These are phyloP conservation scores for Omphaloscelis lunosa DNA, from an alignment of 2,888 invertebrate species.

Conservation along the genomic window DNA sequence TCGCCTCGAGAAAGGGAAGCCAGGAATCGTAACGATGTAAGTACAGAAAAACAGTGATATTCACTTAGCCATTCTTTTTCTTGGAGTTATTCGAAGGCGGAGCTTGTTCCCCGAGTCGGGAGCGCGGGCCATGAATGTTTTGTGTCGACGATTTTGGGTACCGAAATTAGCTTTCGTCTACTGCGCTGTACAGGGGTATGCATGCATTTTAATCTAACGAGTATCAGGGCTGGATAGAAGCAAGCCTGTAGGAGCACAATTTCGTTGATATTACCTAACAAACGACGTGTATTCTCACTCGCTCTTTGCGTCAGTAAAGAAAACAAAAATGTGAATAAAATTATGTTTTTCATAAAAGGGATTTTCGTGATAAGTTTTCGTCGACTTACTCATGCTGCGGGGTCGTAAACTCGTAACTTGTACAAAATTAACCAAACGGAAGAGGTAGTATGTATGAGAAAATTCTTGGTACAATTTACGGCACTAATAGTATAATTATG, in stretches of 20 bases:
- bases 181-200: constrained; percentile 44
- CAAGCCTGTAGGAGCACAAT: constrained; percentile 49
- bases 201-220: constrained; percentile 67
- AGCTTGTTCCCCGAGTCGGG: constrained; percentile 47
- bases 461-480: constrained; percentile 71
- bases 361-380: constrained; percentile 59
- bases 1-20: constrained; percentile 78
- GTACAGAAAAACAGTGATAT: constrained; percentile 83
- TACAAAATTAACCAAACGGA: constrained; percentile 64
- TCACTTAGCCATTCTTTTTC: constrained; percentile 84
- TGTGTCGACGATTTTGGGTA: constrained; percentile 63
- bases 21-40: constrained; percentile 83
- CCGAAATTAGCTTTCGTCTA: constrained; percentile 67
- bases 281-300: constrained; percentile 43
- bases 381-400: constrained; percentile 31
- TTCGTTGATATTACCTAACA: constrained; percentile 54
- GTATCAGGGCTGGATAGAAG: constrained; percentile 44
- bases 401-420: constrained; percentile 54
- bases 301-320: constrained; percentile 32
- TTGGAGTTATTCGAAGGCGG: constrained; percentile 67
- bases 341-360: constrained; percentile 57
- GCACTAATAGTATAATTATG: constrained; percentile 67
- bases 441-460: constrained; percentile 67
- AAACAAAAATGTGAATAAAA: constrained; percentile 59
- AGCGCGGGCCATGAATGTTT: constrained; percentile 59